These are phyloP conservation scores for Carettochelys insculpta DNA, from an alignment of 2,113 vertebrate species.

Conservation along the genomic window DNA sequence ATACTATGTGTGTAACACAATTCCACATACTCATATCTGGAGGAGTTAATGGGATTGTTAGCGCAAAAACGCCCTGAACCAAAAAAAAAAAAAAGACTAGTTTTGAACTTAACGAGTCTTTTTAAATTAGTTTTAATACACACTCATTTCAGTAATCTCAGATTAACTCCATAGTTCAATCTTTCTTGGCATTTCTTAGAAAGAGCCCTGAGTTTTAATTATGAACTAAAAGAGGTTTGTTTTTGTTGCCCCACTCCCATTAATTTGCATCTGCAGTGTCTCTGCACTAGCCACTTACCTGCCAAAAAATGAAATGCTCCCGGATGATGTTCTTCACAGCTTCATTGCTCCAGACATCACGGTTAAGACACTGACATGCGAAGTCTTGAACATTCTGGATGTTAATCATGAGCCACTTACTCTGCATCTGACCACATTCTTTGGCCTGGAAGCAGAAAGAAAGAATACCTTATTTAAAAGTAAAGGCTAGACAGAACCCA, in stretches of 20 bases:
- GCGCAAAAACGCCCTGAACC: neutral
- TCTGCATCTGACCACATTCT: conserved; percentile 96
- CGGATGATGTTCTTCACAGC: conserved; percentile 95
- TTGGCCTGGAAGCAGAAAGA: conserved; percentile 85
- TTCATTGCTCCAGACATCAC: conserved; percentile 98
- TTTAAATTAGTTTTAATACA: neutral
- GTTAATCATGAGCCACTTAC: conserved; percentile 99
- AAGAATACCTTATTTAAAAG: conserved; percentile 19
- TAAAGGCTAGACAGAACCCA: neutral
- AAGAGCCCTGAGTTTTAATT: neutral
- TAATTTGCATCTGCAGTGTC: neutral
- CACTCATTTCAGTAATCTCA: neutral
- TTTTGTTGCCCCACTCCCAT: neutral
- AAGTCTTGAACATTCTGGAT: conserved; percentile 99
- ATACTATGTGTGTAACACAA: accelerated
- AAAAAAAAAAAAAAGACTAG: neutral
- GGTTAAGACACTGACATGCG: conserved; percentile 96
- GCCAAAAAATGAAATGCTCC: conserved; percentile 99
- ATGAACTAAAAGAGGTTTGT: accelerated
- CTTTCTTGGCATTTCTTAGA: neutral
- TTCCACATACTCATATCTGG: too few relatives aligned
- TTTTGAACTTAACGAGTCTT: neutral
- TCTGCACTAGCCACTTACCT: conserved; percentile 76
- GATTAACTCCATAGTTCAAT: neutral
- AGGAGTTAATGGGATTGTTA: too few relatives aligned